Percentiles rank a stretch among this genome's conserved stretches.
Conservation (phyloP, 2,113 vertebrate genomes). For the Podiceps cristatus region DNA sequence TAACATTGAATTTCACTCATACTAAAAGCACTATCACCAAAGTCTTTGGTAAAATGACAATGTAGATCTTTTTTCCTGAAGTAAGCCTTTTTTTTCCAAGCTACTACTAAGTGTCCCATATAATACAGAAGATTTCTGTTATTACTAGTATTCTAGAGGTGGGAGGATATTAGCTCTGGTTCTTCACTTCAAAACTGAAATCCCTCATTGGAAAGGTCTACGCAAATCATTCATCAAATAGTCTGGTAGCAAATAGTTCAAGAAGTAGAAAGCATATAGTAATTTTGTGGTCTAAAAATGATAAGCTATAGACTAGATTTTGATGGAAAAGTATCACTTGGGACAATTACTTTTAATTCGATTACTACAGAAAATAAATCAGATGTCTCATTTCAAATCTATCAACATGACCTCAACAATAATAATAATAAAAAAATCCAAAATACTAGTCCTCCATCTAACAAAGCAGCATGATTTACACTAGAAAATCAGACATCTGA, state of each 20-base stretch:
- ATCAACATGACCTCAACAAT: not conserved
- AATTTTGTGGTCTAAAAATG: not conserved
- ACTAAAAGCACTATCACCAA: not conserved
- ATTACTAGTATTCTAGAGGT: not conserved
- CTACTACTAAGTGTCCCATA: no score
- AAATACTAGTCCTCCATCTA: not conserved
- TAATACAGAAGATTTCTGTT: not conserved
- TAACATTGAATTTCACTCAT: not conserved
- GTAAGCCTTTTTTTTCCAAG: not conserved
- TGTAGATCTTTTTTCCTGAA: rapidly evolving
- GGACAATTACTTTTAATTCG: not conserved
- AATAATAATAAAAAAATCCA: no score
- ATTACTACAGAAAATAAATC: not conserved
- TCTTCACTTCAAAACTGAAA: not conserved
- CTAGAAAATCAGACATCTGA: not conserved
- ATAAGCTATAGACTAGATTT: not conserved
- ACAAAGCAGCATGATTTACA: not conserved
- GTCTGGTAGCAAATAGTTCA: not conserved
- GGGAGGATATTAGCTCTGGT: not conserved
- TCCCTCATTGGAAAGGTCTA: not conserved
- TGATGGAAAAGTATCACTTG: not conserved
- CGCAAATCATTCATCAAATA: not conserved
- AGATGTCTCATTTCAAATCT: not conserved
- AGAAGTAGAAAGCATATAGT: not conserved
- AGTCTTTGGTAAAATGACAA: not conserved